phyloP scores from a whole-genome alignment of 2,113 vertebrate genomes.

The Phocoena sinus region DNA sequence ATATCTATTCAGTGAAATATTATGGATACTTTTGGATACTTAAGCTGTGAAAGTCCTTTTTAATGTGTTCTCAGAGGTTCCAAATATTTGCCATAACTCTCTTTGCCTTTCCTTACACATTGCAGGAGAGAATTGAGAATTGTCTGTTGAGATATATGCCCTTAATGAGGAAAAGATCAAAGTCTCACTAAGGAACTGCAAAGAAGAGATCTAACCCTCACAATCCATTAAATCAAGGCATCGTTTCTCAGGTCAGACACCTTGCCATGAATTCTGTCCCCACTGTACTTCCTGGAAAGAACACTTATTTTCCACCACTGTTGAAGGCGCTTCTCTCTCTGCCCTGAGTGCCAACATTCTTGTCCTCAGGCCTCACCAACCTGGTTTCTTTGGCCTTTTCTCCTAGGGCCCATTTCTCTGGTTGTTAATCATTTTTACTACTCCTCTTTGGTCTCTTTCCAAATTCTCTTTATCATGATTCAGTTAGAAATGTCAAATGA shows the following conservation, averaged over 20 bases:
- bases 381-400: neutral
- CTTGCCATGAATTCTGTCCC: neutral
- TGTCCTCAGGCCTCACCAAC: neutral
- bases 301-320: neutral
- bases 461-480: constrained; percentile 34
- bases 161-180: neutral
- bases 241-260: neutral
- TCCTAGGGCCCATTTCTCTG: neutral
- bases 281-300: neutral
- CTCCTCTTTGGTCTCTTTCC: constrained; percentile 15
- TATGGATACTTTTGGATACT: neutral
- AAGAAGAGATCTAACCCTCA: neutral
- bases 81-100: neutral
- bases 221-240: neutral
- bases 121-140: neutral
- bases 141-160: neutral
- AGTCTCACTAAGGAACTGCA: neutral
- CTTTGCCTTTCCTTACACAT: neutral
- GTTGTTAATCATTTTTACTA: constrained; percentile 52
- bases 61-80: neutral
- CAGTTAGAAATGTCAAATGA: constrained; percentile 17
- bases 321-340: neutral
- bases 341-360: neutral
- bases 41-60: neutral
- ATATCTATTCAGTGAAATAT: neutral